Conservation (phyloP, 23 tunicate genomes). For the Halocynthia roretzi region DNA sequence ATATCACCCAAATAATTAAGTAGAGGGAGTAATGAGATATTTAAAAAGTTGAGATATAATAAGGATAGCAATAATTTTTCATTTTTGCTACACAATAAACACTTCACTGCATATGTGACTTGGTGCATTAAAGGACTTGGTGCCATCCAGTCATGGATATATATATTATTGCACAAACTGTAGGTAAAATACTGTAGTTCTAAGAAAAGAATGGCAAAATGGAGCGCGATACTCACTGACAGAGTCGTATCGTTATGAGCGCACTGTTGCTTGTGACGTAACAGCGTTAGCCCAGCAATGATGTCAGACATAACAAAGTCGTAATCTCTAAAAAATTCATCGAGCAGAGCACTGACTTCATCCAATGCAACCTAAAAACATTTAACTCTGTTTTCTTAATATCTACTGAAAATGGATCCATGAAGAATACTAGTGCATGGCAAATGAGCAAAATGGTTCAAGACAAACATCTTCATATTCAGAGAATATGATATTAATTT, state of each 20-base stretch:
- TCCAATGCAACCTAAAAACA: conserved; percentile 52
- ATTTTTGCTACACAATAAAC: too few species aligned
- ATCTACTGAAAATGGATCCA: not conserved
- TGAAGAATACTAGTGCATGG: not conserved
- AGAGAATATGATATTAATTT: too few species aligned
- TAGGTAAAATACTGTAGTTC: too few species aligned
- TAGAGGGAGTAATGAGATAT: too few species aligned
- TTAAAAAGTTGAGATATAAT: too few species aligned
- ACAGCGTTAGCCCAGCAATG: conserved; percentile 49
- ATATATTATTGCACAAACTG: too few species aligned
- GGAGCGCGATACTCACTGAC: not conserved
- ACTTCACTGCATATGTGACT: too few species aligned
- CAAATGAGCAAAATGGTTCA: not conserved
- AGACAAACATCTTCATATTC: not conserved
- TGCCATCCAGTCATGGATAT: too few species aligned
- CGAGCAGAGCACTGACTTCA: conserved; percentile 50
- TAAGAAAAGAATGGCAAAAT: too few species aligned
- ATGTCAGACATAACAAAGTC: conserved; percentile 74
- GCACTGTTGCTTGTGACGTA: conserved; percentile 69
- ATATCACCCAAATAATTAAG: too few species aligned
- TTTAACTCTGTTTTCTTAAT: not conserved
- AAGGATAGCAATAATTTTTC: too few species aligned
- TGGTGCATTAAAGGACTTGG: too few species aligned
- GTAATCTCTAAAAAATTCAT: conserved; percentile 42
- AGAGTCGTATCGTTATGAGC: conserved; percentile 11